A percentile compares a stretch with the other conserved stretches of the same genome.
phyloP scores from a whole-genome alignment of 2,797 vertebrate species.

The Smutsia gigantea region DNA sequence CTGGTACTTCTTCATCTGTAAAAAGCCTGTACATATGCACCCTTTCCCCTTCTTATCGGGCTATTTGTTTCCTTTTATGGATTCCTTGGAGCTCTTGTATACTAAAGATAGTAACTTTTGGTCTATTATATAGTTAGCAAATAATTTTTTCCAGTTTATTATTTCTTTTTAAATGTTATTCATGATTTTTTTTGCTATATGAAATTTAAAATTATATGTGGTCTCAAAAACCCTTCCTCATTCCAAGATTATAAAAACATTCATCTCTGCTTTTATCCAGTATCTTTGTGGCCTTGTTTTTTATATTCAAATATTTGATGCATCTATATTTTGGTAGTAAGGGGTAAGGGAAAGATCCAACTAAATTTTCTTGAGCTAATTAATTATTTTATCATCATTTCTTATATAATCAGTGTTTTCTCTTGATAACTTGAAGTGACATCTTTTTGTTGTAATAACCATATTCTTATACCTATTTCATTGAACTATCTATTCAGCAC shows the following conservation, averaged over 20 bases:
- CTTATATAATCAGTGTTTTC: not conserved
- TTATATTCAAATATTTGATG: not conserved
- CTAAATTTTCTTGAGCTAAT: not conserved
- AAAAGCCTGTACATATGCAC: not conserved
- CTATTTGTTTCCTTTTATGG: slow-evolving; percentile 18
- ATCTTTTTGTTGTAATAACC: not conserved
- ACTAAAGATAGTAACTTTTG: not conserved
- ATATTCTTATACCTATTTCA: not conserved
- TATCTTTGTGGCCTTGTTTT: not conserved
- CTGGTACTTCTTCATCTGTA: slow-evolving; percentile 19
- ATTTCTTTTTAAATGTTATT: slow-evolving; percentile 24
- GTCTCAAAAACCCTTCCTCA: not conserved
- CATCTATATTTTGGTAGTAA: not conserved
- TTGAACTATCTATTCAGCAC: not conserved
- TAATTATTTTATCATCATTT: not conserved
- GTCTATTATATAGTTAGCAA: not conserved
- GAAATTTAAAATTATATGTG: slow-evolving; percentile 13
- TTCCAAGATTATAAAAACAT: not conserved
- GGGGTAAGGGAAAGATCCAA: not conserved
- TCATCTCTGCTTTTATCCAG: not conserved
- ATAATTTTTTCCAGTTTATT: not conserved
- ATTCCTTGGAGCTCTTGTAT: not conserved
- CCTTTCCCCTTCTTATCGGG: not conserved
- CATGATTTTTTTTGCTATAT: not conserved
- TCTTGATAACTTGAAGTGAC: not conserved